These are phyloP conservation scores for Astur gentilis DNA, from an alignment of 2,113 vertebrate genomes.

Conservation along the genomic window DNA sequence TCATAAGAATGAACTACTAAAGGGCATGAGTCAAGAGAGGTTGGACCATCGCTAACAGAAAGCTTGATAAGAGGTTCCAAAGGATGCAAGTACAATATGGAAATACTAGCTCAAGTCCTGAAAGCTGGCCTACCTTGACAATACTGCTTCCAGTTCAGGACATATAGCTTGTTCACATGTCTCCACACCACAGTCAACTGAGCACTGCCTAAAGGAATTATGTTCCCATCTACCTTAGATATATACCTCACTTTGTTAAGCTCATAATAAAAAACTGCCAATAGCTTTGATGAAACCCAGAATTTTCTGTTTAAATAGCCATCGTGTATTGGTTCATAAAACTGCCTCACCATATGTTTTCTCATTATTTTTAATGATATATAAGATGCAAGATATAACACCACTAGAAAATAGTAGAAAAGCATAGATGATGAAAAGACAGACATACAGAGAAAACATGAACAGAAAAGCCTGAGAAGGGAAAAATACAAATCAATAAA, in stretches of 20 bases:
- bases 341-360: neutral
- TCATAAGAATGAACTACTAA: neutral
- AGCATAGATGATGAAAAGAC: neutral
- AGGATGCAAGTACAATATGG: neutral
- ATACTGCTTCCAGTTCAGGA: neutral
- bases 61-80: neutral
- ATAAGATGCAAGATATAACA: neutral
- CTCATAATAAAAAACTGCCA: neutral
- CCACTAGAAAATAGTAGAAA: neutral
- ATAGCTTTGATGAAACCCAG: neutral
- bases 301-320: neutral
- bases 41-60: neutral
- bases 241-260: neutral
- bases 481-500: neutral
- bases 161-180: rapidly evolving
- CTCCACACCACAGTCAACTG: neutral
- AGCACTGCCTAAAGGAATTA: neutral
- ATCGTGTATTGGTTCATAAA: neutral
- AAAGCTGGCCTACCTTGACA: neutral
- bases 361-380: neutral
- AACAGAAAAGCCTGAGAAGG: neutral
- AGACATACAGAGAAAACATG: neutral
- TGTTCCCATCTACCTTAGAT: neutral
- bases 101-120: neutral
- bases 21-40: neutral